A percentile compares a stretch with the other conserved stretches of the same genome.
These are phyloP conservation scores for Disparrhopalites patrizii DNA, from an alignment of 2,888 invertebrate species.

Conservation along the genomic window DNA sequence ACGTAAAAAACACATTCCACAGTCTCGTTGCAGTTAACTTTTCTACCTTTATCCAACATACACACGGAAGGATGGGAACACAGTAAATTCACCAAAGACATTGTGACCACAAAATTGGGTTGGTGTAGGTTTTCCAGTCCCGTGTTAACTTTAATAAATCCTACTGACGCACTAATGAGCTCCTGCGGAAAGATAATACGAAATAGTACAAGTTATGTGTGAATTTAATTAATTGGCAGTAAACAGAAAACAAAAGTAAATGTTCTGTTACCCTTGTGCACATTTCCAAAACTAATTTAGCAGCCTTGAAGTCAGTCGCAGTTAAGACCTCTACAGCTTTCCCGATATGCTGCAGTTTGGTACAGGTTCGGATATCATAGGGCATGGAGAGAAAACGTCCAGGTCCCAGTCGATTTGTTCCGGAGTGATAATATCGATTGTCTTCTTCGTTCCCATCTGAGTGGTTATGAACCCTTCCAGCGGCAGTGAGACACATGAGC, in stretches of 20 bases:
- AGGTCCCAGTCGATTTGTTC: constrained; percentile 22
- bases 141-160: constrained; percentile 49
- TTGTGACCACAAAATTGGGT: constrained; percentile 58
- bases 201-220: background rate
- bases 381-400: constrained; percentile 43
- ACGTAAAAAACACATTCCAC: background rate
- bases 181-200: constrained; percentile 50
- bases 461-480: constrained; percentile 53
- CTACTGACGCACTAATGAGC: constrained; percentile 55
- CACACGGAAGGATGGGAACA: constrained; percentile 47
- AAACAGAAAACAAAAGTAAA: background rate
- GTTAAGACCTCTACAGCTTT: constrained; percentile 44
- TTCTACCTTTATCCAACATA: constrained; percentile 42
- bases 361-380: constrained; percentile 42
- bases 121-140: constrained; percentile 36
- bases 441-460: constrained; percentile 35
- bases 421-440: constrained; percentile 32
- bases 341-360: constrained; percentile 44
- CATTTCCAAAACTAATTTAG: constrained; percentile 58
- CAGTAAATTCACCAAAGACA: constrained; percentile 59
- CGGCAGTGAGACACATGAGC: constrained; percentile 60
- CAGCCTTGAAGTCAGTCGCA: constrained; percentile 54
- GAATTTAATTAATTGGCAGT: background rate
- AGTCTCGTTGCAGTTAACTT: too few species aligned
- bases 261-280: constrained; percentile 57